These are phyloP conservation scores for Psittacula derbiana DNA, from an alignment of 2,797 vertebrate species.

Conservation along the genomic window DNA sequence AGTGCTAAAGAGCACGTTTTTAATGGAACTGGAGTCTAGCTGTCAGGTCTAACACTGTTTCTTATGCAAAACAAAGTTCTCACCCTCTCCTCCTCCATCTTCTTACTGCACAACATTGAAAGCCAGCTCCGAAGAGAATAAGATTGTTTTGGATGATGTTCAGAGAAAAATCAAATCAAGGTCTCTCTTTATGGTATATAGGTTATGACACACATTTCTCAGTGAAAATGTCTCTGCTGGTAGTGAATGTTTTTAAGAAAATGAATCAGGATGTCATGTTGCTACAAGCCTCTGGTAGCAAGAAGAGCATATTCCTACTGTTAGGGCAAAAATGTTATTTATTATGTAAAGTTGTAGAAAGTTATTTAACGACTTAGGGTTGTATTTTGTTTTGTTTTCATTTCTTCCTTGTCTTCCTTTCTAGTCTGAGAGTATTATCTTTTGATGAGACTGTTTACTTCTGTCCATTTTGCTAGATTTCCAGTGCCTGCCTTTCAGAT, in stretches of 20 bases:
- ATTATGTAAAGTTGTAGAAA: background rate
- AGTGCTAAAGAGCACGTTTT: background rate
- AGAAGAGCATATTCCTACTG: background rate
- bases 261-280: background rate
- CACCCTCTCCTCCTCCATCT: constrained; percentile 10
- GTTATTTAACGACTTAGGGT: background rate
- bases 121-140: background rate
- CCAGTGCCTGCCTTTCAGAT: constrained; percentile 2
- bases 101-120: background rate
- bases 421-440: background rate
- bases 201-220: constrained; percentile 31
- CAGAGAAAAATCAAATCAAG: constrained; percentile 8
- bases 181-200: background rate
- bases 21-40: background rate
- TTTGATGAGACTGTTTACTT: constrained; percentile 3
- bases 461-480: background rate
- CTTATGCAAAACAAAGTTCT: constrained; percentile 26
- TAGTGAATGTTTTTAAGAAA: background rate
- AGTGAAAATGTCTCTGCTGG: background rate
- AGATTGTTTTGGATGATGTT: background rate
- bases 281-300: background rate
- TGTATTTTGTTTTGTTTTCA: background rate
- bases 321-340: background rate
- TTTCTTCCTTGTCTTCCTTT: background rate
- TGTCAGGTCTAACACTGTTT: constrained; percentile 7